phyloP scores from a whole-genome alignment of 2,888 invertebrate species.

The Agrotis ipsilon region DNA sequence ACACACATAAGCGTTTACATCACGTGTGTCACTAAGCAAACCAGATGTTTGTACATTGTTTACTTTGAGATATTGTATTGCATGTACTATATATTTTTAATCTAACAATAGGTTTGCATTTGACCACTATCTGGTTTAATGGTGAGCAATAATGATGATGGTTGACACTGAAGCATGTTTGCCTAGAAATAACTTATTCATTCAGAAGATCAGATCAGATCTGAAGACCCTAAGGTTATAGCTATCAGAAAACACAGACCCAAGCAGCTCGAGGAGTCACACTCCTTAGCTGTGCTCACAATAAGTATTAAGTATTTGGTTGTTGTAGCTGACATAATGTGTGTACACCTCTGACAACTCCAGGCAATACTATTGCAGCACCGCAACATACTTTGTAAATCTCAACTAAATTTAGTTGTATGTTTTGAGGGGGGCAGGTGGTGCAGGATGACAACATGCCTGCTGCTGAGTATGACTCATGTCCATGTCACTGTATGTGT shows the following conservation, averaged over 20 bases:
- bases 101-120: no score
- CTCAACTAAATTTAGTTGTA: neutral
- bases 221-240: no score
- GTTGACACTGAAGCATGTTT: no score
- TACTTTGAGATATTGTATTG: conserved; percentile 9
- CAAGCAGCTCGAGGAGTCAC: no score
- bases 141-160: no score
- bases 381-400: neutral
- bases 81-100: neutral
- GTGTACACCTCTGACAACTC: neutral
- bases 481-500: conserved; percentile 55
- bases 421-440: neutral
- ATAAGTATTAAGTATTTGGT: neutral
- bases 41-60: conserved; percentile 18
- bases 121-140: no score
- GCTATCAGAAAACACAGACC: no score
- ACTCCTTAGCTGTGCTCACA: no score
- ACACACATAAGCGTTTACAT: neutral
- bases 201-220: no score
- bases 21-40: conserved; percentile 12
- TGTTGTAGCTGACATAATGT: neutral
- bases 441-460: neutral
- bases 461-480: conserved; percentile 30
- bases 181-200: no score
- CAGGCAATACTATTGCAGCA: neutral